Evolutionary conservation across 2,888 invertebrate species (phyloP), one percentile per base, ranked within the genome.

Genomic region (Amphimallon solstitiale): DNA sequence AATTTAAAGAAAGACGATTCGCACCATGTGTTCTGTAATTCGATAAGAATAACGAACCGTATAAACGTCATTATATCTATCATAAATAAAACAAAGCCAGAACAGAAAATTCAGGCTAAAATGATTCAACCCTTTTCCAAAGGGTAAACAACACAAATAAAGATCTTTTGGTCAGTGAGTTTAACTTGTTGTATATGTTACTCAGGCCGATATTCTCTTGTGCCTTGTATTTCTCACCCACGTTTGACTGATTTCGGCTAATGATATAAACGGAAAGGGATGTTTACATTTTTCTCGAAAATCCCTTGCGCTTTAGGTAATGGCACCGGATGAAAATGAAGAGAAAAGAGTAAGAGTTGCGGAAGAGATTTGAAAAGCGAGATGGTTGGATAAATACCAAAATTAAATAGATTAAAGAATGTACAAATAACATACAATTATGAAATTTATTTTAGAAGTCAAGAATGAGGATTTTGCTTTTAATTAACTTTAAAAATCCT

Each of bases 211-310:
- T 23, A 23, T 2, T 23, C 23, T 23, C 5, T 5, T 9, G 10
- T 14, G 29, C 7, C 14, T 34, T 51, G 9, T 15, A 15, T 51
- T 29, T 34, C 7, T 5, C 6, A 34, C 10, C 7, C 10, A 14
- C 49, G 34, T 23, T 23, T 51, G 14, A 51, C 49, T 34, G 34
- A 51, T 51, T 51, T 34, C 5, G 2, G 14, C 17, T 51, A 35
- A 14, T 9, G 17, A 35, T 35, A 51, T 14, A 51, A 51, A 51
- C 10, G 51, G 35, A 35, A 51, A 34, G 35, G 14, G 35, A 51
- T 35, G 10, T 51, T 51, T 17, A 35, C 15, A 15, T 35, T 35
- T 17, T 15, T 9, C 12, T 1, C 6, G 29, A 5, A 7, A 34
- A 29, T 12, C 5, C 14, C 34, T 14, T 6, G 49, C 15, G 9